phyloP scores from a whole-genome alignment of 1,140 invertebrate genomes.

The Drosophila nikananu region DNA sequence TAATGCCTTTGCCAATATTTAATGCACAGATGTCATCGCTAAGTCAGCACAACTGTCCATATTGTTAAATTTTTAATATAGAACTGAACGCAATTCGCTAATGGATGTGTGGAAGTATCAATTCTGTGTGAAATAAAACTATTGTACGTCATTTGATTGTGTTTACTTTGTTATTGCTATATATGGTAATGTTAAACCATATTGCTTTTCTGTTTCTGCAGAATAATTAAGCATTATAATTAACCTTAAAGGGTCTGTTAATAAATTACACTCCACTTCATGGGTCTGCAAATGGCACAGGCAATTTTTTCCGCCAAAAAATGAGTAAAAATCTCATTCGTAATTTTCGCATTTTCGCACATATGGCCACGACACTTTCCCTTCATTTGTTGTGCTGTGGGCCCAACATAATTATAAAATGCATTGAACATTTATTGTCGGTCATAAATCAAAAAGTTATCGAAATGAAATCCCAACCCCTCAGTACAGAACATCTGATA shows the following conservation, averaged over 20 bases:
- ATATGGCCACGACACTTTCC: slow-evolving; percentile 60
- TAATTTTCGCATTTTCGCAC: slow-evolving; percentile 67
- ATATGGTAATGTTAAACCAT: neutral
- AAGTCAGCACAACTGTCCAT: neutral
- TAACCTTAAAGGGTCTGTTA: slow-evolving; percentile 2
- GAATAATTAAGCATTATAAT: neutral
- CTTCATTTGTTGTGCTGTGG: slow-evolving; percentile 38
- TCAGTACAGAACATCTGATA: slow-evolving; percentile 50
- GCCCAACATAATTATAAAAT: slow-evolving; percentile 78
- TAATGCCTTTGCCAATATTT: neutral
- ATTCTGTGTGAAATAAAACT: neutral
- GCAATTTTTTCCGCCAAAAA: slow-evolving; percentile 13
- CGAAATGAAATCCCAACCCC: slow-evolving; percentile 53
- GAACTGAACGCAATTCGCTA: neutral
- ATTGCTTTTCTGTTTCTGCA: neutral
- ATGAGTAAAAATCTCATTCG: slow-evolving; percentile 18
- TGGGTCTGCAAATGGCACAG: slow-evolving; percentile 16
- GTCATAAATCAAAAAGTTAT: slow-evolving; percentile 84
- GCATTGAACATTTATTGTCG: slow-evolving; percentile 80
- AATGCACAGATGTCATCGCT: neutral
- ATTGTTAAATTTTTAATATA: neutral
- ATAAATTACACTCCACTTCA: slow-evolving; percentile 4
- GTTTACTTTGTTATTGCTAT: neutral
- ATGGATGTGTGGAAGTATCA: neutral
- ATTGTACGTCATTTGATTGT: neutral